These are phyloP conservation scores for Leuciscus idus DNA, from an alignment of 2,113 vertebrate genomes.

Conservation along the genomic window DNA sequence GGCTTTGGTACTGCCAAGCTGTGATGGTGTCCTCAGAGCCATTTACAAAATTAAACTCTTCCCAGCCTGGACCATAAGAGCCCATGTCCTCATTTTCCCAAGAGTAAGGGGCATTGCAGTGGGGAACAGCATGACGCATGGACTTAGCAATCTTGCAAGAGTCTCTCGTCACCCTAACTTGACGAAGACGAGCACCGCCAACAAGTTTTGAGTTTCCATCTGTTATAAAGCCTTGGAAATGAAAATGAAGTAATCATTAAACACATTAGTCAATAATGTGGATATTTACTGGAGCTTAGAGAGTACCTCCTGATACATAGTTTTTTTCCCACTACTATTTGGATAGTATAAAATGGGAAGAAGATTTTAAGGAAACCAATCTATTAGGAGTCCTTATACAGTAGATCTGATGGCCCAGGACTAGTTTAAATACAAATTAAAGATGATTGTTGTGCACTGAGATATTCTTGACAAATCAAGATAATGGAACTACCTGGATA, in stretches of 20 bases:
- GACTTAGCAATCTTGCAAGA: conserved; percentile 75
- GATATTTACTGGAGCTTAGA: neutral
- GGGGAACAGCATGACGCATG: conserved; percentile 66
- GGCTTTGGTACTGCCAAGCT: conserved; percentile 86
- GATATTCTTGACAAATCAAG: neutral
- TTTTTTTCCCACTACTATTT: neutral
- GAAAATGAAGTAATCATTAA: neutral
- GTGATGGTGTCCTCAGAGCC: conserved; percentile 61
- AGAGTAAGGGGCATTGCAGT: conserved; percentile 83
- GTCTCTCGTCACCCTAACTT: conserved; percentile 84
- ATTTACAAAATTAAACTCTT: conserved; percentile 56
- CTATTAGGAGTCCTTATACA: neutral
- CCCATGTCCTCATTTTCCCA: conserved; percentile 84
- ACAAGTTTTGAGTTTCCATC: conserved; percentile 94
- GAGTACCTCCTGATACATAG: neutral
- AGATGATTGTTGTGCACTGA: neutral
- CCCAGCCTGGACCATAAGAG: conserved; percentile 84
- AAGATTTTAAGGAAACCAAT: neutral
- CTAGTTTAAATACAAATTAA: neutral
- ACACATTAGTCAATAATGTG: neutral
- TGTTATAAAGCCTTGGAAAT: conserved; percentile 87
- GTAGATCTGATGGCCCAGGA: neutral
- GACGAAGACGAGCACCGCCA: conserved; percentile 87
- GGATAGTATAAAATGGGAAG: neutral
- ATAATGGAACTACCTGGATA: conserved; percentile 78